A percentile compares a stretch with the other conserved stretches of the same genome.
These are phyloP conservation scores for Scolopax mira DNA, from an alignment of 2,113 vertebrate genomes.

Conservation along the genomic window DNA sequence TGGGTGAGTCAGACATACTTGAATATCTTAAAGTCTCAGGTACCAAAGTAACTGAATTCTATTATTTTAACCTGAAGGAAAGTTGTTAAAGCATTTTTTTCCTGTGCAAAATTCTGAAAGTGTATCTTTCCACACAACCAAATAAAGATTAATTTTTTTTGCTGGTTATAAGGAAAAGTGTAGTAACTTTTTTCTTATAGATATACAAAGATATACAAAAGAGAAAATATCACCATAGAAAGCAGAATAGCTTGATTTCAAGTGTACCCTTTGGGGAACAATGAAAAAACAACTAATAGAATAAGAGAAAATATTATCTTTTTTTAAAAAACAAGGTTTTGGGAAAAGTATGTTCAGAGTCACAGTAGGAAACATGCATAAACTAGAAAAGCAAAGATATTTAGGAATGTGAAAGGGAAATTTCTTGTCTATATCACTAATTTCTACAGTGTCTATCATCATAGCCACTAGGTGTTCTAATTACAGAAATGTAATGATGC, in stretches of 20 bases:
- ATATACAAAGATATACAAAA: background rate
- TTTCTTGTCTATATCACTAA: background rate
- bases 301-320: background rate
- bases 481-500: constrained; percentile 20
- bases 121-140: background rate
- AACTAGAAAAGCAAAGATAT: background rate
- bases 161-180: background rate
- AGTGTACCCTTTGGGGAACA: background rate
- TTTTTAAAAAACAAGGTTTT: background rate
- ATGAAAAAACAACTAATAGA: background rate
- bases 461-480: constrained; percentile 8
- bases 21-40: background rate
- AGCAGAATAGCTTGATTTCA: background rate
- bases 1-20: background rate
- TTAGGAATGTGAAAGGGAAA: background rate
- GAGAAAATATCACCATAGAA: background rate
- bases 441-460: background rate
- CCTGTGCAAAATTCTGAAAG: background rate
- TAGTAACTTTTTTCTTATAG: background rate
- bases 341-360: background rate
- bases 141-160: background rate
- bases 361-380: background rate
- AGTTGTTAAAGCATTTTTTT: background rate
- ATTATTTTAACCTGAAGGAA: background rate
- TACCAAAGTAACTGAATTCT: background rate